Percentiles rank a stretch among this genome's conserved stretches.
Conservation (phyloP, 2,797 vertebrate species). For the Amphiprion clarkii region DNA sequence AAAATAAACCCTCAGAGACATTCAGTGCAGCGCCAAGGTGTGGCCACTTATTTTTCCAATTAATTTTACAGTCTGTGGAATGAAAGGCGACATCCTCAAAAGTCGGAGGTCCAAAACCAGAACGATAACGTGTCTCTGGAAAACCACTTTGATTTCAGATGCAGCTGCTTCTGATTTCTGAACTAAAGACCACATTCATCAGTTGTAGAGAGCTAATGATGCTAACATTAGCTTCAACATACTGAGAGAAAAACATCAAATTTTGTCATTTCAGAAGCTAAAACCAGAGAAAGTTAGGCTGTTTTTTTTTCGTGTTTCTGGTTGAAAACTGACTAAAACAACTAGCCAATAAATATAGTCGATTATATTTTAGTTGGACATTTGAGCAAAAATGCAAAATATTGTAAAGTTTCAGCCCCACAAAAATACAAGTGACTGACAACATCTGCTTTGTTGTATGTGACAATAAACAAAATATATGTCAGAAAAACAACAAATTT, state of each 20-base stretch:
- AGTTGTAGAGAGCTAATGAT: neutral
- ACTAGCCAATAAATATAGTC: neutral
- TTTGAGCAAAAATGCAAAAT: too few relatives aligned
- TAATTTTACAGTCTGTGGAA: neutral
- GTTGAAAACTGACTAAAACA: neutral
- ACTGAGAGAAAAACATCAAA: neutral
- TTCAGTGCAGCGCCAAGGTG: neutral
- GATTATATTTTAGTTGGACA: neutral
- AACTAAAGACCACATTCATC: neutral
- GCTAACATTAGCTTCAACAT: neutral
- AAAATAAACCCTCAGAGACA: conserved; percentile 25
- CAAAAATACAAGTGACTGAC: too few relatives aligned
- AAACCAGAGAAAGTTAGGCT: neutral
- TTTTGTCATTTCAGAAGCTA: neutral
- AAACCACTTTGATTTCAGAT: too few relatives aligned
- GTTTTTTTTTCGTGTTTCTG: neutral
- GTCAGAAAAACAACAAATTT: too few relatives aligned
- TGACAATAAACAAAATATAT: too few relatives aligned
- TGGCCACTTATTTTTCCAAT: neutral
- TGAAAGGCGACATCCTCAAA: neutral
- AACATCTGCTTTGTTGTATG: too few relatives aligned
- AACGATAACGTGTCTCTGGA: neutral
- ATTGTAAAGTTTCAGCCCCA: too few relatives aligned
- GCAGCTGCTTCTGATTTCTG: too few relatives aligned
- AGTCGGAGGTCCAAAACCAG: neutral